phyloP scores from a whole-genome alignment of 1,140 invertebrate species.

The Lamellibrachia luymesi region DNA sequence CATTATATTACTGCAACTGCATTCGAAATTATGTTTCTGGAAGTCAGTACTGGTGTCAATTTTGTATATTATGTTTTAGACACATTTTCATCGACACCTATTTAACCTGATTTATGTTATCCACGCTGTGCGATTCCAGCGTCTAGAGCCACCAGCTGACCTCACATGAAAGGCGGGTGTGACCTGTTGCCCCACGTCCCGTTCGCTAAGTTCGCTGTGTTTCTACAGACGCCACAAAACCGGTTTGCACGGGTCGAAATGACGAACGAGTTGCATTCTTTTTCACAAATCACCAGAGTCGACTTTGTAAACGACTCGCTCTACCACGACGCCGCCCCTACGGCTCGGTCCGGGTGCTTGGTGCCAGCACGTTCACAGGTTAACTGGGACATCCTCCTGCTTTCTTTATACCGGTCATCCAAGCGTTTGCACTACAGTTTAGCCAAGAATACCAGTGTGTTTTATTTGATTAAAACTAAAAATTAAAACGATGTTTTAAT shows the following conservation, averaged over 20 bases:
- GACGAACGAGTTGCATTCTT: conserved; percentile 4
- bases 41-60: too few species aligned
- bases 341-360: neutral
- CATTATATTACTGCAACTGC: neutral
- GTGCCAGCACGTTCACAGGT: neutral
- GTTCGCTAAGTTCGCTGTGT: neutral
- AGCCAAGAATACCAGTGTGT: neutral
- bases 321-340: neutral
- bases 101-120: neutral
- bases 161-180: neutral
- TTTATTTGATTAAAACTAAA: neutral
- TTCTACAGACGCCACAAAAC: neutral
- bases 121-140: neutral
- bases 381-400: neutral
- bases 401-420: neutral
- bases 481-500: neutral
- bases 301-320: neutral
- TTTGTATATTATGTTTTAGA: neutral
- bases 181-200: neutral
- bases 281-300: neutral
- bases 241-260: neutral
- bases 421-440: neutral
- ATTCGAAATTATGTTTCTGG: too few species aligned
- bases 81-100: neutral
- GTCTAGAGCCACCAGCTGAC: neutral